Evolutionary conservation across 2,797 vertebrate species (phyloP), one percentile per base, ranked within the genome.

Genomic region (Perodicticus potto): DNA sequence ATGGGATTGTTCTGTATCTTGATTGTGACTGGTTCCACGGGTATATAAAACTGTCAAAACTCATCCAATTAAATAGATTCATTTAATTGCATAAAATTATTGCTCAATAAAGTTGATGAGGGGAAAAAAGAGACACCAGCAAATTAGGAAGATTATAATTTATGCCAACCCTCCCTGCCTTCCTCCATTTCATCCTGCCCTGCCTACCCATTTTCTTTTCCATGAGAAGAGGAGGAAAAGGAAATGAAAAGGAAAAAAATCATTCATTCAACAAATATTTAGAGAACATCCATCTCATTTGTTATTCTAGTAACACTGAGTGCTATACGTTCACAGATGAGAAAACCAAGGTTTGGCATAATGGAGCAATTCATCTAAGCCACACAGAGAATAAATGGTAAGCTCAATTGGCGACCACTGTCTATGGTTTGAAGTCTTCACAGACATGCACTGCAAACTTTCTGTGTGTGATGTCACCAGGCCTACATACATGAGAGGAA

Each of bases 1-100:
- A 81, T 16, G 34, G 55, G 40, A 83, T 76, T 59, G 27, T 49
- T 43, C 55, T 81, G 5, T n/a, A n/a, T 86, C 69, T 86, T 65
- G 53, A 86, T 40, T 63, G 53, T n/a, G 69, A 43, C 23, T 91
- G 76, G 37, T 57, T 89, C 95, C 84, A 91, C 20, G 19, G 55
- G 32, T 32, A 2, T 25, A 84, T 91, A 81, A 92, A 96, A 96
- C 89, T 87, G 92, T 87, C 90, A 83, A 80, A 96, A 96, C 88
- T 87, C 81, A 96, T 37, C 90, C 74, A 95, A 89, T 95, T 96
- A 97, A 89, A 93, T n/a, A 92, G 87, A 96, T 96, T 94, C 70
- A 93, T 82, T 94, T 96, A 94, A 95, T 61, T 95, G 72, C 37
- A 91, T 89, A 63, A 96, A 97, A 92, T 96, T 87, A 95, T 77